Base-by-base conservation (phyloP, 2,113 vertebrate genomes). In the Siphamia tubifer region DNA sequence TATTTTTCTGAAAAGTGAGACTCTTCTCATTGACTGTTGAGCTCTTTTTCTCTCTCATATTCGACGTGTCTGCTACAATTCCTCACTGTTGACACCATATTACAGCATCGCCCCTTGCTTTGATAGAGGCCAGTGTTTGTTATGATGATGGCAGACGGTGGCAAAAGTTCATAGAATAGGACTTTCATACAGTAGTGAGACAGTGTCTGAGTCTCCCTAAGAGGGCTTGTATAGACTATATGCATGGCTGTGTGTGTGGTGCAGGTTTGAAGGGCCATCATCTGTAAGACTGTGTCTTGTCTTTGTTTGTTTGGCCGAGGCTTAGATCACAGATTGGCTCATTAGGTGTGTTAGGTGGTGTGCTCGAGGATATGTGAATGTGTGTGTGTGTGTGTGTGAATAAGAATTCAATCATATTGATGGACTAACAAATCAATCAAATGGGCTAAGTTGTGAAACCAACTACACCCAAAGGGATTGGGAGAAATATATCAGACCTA, bases 281-380 rank as follows among this genome's bases (percentile, higher is more conserved):
- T 70, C 69, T 65, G 21, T 43, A 76, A 54, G 66, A 65, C 39
- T 54, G 11, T 40, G 47, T 52, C 43, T 69, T 68, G 68, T 84
- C 83, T 61, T 28, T 76, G 68, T 79, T 79, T 81, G 72, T 44
- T 58, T 35, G 54, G 56, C 45, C 52, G 52, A 79, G 67, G 53
- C 58, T 23, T 23, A 40, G 17, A 27, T 66, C 65, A 68, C 25
- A 58, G 53, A 75, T 56, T 21, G 69, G 49, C 70, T 85, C 58
- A 74, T 84, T 88, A 73, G 49, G 2, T 24, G 28, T 23, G 21
- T 9, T 44, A 38, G 20, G 13, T 34, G 32, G 20, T 39, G 70
- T 16, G 25, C 43, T 38, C 2, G 40, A 3, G n/a, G n/a, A n/a
- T n/a, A n/a, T n/a, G n/a, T n/a, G 58, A 45, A n/a, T 42, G 40